phyloP scores from a whole-genome alignment of 2,888 invertebrate genomes.

The Torymus texanus region DNA sequence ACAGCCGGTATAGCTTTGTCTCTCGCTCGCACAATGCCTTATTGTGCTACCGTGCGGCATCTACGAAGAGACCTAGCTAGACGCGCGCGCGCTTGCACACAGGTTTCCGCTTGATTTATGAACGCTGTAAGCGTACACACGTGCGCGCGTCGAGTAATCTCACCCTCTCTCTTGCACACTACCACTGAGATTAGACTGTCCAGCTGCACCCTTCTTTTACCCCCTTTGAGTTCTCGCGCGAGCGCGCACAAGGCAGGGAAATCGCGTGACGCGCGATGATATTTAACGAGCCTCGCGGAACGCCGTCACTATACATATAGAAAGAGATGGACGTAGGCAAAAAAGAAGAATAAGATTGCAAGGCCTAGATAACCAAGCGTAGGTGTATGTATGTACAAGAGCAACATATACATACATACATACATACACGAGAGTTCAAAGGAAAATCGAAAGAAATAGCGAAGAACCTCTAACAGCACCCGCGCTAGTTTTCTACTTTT shows the following conservation, averaged over 20 bases:
- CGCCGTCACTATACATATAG: no score
- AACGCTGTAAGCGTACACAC: conserved; percentile 26
- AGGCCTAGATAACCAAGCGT: not conserved
- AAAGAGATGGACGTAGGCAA: not conserved
- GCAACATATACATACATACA: no score
- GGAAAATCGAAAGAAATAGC: conserved; percentile 13
- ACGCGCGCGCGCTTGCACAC: no score
- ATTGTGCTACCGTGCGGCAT: conserved; percentile 34
- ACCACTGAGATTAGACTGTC: conserved; percentile 37
- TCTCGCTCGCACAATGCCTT: conserved; percentile 44
- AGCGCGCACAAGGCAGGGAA: not conserved
- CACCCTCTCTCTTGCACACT: not conserved
- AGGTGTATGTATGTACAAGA: no score
- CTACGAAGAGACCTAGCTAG: conserved; percentile 2
- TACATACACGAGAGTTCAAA: not conserved
- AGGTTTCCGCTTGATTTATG: conserved; percentile 49
- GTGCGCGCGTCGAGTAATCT: conserved; percentile 42
- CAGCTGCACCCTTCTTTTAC: conserved; percentile 27
- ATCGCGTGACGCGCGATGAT: conserved; percentile 44
- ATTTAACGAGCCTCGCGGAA: conserved; percentile 28
- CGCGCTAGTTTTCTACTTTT: no score
- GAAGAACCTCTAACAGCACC: no score
- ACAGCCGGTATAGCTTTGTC: conserved; percentile 28
- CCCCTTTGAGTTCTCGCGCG: no score
- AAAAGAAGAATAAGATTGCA: not conserved